Evolutionary conservation across 37 sponge, comb jelly and placozoan species (phyloP), one percentile per base, ranked within the genome.

Genomic region (Lycopodina hypogea): DNA sequence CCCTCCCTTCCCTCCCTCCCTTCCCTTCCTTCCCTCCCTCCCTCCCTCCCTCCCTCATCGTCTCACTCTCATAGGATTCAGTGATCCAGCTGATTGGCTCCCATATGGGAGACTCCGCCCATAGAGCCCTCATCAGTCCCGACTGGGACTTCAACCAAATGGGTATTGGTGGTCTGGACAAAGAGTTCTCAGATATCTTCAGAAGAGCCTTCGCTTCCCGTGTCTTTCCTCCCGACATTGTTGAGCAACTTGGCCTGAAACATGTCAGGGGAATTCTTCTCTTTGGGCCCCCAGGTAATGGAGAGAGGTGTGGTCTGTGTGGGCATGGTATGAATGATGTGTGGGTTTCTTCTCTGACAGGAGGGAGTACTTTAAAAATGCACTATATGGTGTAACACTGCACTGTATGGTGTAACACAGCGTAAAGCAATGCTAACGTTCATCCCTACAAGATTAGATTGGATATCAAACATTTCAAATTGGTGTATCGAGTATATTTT

Each of bases 171-270:
- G 99, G 99, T 42, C 84, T 99, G 39, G 87, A 92, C 81, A 83
- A 94, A 74, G 96, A 98, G 73, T 98, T 98, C 69, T 87, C 94
- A 57, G 88, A 86, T 42, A 96, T 99, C 22, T 99, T 99, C 74
- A 63, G 99, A 58, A 71, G 99, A 82, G 99, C 99, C 12, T 99
- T 99, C 89, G 92, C 99, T 34, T 96, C 99, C 24, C 89, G 99
- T 19, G 86, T 99, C 30, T 96, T 99, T 71, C 99, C 99, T 24
- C 90, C 97, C 17, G 92, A 99, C 21, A 76, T 99, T n/a, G 88
- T 99, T 9, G 93, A 89, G 26, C 76, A 91, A 39, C 63, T 99
- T 61, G 99, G 99, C 58, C 75, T 56, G 59, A 97, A 94, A 55
- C 98, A 97, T 50, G 95, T 96, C 39, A 67, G 89, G 56, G 99